phyloP scores from a whole-genome alignment of 2,113 vertebrate species.

The Cygnus buccinator region DNA sequence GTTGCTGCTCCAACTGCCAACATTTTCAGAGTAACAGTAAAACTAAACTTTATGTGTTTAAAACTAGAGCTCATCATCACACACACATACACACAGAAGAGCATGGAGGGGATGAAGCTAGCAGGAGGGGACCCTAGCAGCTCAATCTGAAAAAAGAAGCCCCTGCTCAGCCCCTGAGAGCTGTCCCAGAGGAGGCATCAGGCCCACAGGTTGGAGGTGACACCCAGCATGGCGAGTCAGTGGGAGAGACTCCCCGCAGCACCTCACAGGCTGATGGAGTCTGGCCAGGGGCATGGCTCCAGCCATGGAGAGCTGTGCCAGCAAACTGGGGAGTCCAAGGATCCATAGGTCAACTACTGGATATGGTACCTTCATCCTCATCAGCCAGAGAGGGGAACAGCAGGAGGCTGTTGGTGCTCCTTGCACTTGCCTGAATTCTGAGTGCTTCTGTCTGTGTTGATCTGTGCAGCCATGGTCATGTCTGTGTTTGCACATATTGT shows the following conservation, averaged over 20 bases:
- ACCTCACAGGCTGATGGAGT: not conserved
- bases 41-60: not conserved
- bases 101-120: accelerated
- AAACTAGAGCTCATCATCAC: not conserved
- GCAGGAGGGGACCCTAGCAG: accelerated
- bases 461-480: not conserved
- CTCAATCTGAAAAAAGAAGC: accelerated
- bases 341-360: not conserved
- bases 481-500: not conserved
- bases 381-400: not conserved
- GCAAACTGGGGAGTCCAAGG: not conserved
- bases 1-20: not conserved
- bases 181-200: not conserved
- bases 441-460: not conserved
- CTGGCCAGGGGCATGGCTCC: not conserved
- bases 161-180: accelerated
- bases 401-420: not conserved
- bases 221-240: not conserved
- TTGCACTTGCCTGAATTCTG: not conserved
- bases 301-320: not conserved
- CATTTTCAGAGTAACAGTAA: not conserved
- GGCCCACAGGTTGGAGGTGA: not conserved
- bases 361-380: not conserved
- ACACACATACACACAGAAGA: not conserved
- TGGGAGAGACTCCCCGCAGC: not conserved